phyloP scores from a whole-genome alignment of 2,113 vertebrate genomes.

The Verasper variegatus region DNA sequence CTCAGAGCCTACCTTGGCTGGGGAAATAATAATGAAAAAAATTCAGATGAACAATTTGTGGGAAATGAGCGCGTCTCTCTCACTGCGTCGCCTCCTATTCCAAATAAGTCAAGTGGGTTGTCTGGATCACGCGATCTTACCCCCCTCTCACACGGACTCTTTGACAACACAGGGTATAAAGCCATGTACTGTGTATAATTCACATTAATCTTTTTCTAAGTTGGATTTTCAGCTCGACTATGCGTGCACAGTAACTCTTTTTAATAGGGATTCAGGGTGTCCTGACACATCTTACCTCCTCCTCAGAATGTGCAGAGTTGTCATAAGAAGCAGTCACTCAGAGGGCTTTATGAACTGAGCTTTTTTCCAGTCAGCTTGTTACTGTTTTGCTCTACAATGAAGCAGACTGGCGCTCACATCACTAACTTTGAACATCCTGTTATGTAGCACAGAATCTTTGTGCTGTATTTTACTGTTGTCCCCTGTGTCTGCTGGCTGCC shows the following conservation, averaged over 20 bases:
- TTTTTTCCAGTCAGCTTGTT: slow-evolving; percentile 52
- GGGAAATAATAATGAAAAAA: background rate
- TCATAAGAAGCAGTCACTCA: slow-evolving; percentile 40
- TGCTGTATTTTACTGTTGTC: slow-evolving; percentile 42
- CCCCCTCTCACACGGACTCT: slow-evolving; percentile 20
- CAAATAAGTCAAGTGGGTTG: slow-evolving; percentile 6
- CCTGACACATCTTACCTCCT: slow-evolving; percentile 35
- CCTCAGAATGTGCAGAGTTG: slow-evolving; percentile 16
- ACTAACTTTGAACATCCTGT: slow-evolving; percentile 29
- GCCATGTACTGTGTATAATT: slow-evolving; percentile 53
- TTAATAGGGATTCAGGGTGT: slow-evolving; percentile 26
- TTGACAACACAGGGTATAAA: slow-evolving; percentile 10
- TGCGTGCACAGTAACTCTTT: slow-evolving; percentile 33
- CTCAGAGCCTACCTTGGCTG: background rate
- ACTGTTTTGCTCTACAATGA: slow-evolving; percentile 33
- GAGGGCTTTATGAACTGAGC: slow-evolving; percentile 43
- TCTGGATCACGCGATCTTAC: slow-evolving; percentile 27
- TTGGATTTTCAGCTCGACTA: slow-evolving; percentile 55
- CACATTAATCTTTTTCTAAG: slow-evolving; percentile 51
- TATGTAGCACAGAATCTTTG: slow-evolving; percentile 34
- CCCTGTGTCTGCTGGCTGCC: slow-evolving; percentile 35
- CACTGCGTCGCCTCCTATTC: background rate
- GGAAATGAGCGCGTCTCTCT: background rate
- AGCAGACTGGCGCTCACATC: slow-evolving; percentile 34
- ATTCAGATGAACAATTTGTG: background rate